Base-by-base conservation (phyloP, 2,797 vertebrate species). In the Streptopelia turtur region DNA sequence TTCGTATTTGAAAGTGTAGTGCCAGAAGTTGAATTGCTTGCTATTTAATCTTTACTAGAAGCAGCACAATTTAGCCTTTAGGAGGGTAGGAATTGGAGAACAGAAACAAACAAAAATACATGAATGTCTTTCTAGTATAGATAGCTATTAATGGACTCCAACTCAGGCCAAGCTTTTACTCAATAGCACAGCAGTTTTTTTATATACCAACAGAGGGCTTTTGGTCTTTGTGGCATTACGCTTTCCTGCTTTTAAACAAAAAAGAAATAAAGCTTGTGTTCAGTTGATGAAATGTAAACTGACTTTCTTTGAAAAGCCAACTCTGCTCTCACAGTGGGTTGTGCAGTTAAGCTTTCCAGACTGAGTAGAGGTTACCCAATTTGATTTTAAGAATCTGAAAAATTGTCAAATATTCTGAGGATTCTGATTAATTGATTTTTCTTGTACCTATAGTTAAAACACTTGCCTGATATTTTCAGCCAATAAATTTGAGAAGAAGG, bases 51-150 rank as follows among this genome's bases (percentile, higher is more conserved):
- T 91, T 96, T 89, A 94, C 83, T 89, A 92, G 94, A 86, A 84
- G 89, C 91, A 76, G 93, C 79, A 77, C 84, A 91, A 89, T 97
- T 93, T 97, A 94, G 96, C 96, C 94, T 95, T 96, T 83, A 83
- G 72, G 86, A 93, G 91, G 88, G 86, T 86, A 94, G 91, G 93
- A 92, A 86, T 68, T 74, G 74, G 92, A 83, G 95, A 91, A 93
- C 66, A 97, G 96, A 97, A 94, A 94, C 88, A 92, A 93, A 90
- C 70, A 93, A 94, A 96, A 94, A 89, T 93, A 87, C 87, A 75
- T 18, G 33, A 93, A 84, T 89, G 84, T 82, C 90, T 93, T 97
- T 87, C 88, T 90, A 85, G 79, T 87, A 68, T 85, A 90, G 92
- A 91, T 82, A 85, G 69, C 88, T 95, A 50, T 95, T 95, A 96